Evolutionary conservation across 2,797 vertebrate genomes (phyloP), one percentile per base, ranked within the genome.

Genomic region (Aselliscus stoliczkanus): DNA sequence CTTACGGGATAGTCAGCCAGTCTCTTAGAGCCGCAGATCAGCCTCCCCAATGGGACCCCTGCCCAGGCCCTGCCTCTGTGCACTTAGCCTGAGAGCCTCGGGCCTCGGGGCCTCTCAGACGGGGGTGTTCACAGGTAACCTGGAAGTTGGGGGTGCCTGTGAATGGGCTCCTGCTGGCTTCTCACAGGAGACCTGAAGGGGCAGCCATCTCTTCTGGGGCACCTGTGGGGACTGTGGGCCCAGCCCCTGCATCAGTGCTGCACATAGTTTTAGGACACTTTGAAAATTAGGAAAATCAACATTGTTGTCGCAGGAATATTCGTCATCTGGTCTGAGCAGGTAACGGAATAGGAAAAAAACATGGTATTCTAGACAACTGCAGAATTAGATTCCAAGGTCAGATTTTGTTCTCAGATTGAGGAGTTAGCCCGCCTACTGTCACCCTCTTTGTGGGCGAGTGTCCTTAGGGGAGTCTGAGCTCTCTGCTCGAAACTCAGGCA

Each of bases 301-400:
- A 31, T 54, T 13, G 0, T 56, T 56, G 29, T 67, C 29, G 34
- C 27, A 34, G 54, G 42, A 60, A 15, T 60, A 12, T 60, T 70
- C 10, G 0, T 58, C 54, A n/a, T 47, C 85, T 72, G 58, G 54
- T 62, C 81, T 34, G 44, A n/a, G 25, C n/a, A 60, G 47, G 39
- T 73, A 23, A 80, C 29, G 80, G 83, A 80, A n/a, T 29, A 52
- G 82, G 23, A 34, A 73, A 72, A 73, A 20, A 72, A 17, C 64
- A 21, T 54, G 20, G 34, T 76, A 29, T 73, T 73, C 1, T 39
- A 52, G 23, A 60, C 3, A 58, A 11, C 92, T 65, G n/a, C 42
- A 76, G 84, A 60, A 56, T 47, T 75, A 69, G 39, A 70, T 9
- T 42, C 54, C 72, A 83, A 70, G 79, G 73, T 92, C 79, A 90